Conservation (phyloP, 2,797 vertebrate species). For the Vultur gryphus region DNA sequence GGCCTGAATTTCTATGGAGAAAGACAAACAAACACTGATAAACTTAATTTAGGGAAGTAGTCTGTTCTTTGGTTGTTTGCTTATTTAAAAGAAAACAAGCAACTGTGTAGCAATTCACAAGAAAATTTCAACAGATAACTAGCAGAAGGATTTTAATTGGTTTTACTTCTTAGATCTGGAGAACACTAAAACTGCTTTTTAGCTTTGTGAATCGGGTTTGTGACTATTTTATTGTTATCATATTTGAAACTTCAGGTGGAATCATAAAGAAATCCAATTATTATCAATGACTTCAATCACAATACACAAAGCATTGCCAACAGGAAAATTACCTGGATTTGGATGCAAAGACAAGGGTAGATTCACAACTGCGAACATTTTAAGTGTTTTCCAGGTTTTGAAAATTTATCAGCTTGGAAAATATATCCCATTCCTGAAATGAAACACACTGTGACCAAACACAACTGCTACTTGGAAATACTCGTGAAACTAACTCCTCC, state of each 20-base stretch:
- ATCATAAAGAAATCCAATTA: not conserved
- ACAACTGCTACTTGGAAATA: not conserved
- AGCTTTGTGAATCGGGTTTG: not conserved
- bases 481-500: not conserved
- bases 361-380: not conserved
- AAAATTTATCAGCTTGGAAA: not conserved
- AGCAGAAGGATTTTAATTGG: not conserved
- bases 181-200: not conserved
- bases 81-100: conserved; percentile 20
- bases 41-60: conserved; percentile 10
- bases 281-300: not conserved
- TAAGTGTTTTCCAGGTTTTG: not conserved
- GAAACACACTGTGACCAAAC: not conserved
- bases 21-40: conserved; percentile 34
- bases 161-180: not conserved
- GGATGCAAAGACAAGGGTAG: not conserved
- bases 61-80: not conserved
- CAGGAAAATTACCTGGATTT: not conserved
- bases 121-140: not conserved
- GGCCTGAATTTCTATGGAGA: conserved; percentile 39
- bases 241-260: not conserved
- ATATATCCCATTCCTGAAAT: not conserved
- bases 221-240: not conserved
- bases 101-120: not conserved
- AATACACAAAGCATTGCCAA: not conserved